phyloP scores from a whole-genome alignment of 2,113 vertebrate genomes.

The Varanus salvator region DNA sequence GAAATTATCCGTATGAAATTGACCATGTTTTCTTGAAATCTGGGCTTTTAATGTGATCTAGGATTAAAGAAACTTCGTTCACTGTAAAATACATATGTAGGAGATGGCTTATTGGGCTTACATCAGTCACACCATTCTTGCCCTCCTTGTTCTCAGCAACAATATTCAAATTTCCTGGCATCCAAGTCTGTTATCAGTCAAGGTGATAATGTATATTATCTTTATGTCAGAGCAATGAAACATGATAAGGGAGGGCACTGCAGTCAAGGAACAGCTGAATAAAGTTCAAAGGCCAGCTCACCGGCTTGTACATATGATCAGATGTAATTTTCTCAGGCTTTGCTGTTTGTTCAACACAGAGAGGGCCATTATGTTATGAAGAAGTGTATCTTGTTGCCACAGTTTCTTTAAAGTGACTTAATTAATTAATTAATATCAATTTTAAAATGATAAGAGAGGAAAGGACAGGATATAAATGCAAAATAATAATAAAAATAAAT shows the following conservation, averaged over 20 bases:
- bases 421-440: not conserved
- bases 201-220: constrained; percentile 63
- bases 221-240: constrained; percentile 60
- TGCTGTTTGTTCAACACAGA: too few relatives aligned
- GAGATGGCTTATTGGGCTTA: accelerated
- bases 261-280: constrained; percentile 64
- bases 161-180: constrained; percentile 35
- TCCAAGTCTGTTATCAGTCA: constrained; percentile 45
- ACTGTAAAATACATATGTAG: not conserved
- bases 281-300: constrained; percentile 41
- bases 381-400: not conserved
- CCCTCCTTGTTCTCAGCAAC: constrained; percentile 36
- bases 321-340: constrained; percentile 18
- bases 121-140: accelerated
- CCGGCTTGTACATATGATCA: constrained; percentile 41
- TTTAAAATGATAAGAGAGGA: not conserved
- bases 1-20: too few relatives aligned
- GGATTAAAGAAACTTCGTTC: not conserved
- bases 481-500: too few relatives aligned
- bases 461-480: too few relatives aligned
- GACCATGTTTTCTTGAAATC: not conserved
- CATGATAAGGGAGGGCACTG: constrained; percentile 54
- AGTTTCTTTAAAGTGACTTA: not conserved
- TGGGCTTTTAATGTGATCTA: not conserved
- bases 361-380: not conserved